Conservation (phyloP, 1,140 invertebrate species). For the Carcinoscorpius rotundicauda region DNA sequence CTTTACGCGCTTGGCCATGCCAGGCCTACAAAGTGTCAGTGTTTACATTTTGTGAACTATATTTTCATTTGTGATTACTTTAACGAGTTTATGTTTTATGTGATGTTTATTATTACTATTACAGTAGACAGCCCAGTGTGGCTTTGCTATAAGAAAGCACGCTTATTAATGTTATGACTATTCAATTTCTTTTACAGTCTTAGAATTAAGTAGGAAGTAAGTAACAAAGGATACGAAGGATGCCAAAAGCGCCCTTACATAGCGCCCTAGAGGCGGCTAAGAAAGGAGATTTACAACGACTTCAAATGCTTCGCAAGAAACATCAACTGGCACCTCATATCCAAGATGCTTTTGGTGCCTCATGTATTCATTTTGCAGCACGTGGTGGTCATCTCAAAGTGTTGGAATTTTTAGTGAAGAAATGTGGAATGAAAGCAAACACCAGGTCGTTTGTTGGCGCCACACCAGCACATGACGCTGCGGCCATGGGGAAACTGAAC, state of each 20-base stretch:
- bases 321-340: conserved; percentile 21
- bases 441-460: conserved; percentile 31
- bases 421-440: conserved; percentile 26
- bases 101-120: no score
- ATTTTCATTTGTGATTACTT: no score
- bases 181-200: no score
- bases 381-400: conserved; percentile 31
- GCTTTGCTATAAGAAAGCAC: no score
- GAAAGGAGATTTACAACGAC: conserved; percentile 24
- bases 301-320: conserved; percentile 21
- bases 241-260: conserved; percentile 21
- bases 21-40: no score
- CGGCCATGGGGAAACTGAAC: conserved; percentile 33
- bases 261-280: conserved; percentile 22
- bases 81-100: no score
- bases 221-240: background rate
- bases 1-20: no score
- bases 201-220: no score
- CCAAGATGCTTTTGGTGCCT: conserved; percentile 32
- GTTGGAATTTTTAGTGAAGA: conserved; percentile 29
- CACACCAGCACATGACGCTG: conserved; percentile 37
- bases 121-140: no score
- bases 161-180: no score
- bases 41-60: no score
- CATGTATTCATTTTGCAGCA: conserved; percentile 36